Base-by-base conservation (phyloP, 2,113 vertebrate genomes). In the Nanorana parkeri region DNA sequence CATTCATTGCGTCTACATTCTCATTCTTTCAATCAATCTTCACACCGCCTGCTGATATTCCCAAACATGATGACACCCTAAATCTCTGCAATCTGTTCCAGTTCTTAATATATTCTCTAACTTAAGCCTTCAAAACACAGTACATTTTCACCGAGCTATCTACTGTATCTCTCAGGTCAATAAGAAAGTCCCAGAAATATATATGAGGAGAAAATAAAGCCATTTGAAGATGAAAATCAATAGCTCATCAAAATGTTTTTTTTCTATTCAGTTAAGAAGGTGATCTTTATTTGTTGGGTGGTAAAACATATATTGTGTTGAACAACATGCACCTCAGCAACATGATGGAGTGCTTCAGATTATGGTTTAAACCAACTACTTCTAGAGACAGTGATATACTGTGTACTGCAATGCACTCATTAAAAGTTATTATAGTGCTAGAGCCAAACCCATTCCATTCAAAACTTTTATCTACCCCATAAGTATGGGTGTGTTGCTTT, bases 241-340 rank as follows among this genome's bases (percentile, higher is more conserved):
- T 64, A 77, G 47, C 74, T 77, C 74, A 77, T 77, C 74, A 60
- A 77, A 60, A 77, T 77, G 36, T 77, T 77, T 64, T 73, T 36
- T 76, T 61, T 20, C 69, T 16, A 63, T 64, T 61, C 36, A 4
- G 7, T 52, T 64, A 77, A 77, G 60, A 77, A 64, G 36, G 23
- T 77, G 60, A 64, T 63, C 32, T 77, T 63, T 77, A 63, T 63
- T 77, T 63, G n/a, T 77, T 20, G 56, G 74, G 58, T 65, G 36
- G 32, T 51, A 64, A 77, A 47, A 64, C 36, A 52, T 52, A 64
- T 64, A 47, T 26, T 64, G 36, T 52, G 58, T 65, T 77, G 8
- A 52, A 75, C 72, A 75, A 64, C 60, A 51, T 23, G 60, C 29
- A 75, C 21, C 29, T 36, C 10, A 75, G 52, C 19, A 29, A 56